These are phyloP conservation scores for Agrilus mali DNA, from an alignment of 2,888 invertebrate species.

Conservation along the genomic window DNA sequence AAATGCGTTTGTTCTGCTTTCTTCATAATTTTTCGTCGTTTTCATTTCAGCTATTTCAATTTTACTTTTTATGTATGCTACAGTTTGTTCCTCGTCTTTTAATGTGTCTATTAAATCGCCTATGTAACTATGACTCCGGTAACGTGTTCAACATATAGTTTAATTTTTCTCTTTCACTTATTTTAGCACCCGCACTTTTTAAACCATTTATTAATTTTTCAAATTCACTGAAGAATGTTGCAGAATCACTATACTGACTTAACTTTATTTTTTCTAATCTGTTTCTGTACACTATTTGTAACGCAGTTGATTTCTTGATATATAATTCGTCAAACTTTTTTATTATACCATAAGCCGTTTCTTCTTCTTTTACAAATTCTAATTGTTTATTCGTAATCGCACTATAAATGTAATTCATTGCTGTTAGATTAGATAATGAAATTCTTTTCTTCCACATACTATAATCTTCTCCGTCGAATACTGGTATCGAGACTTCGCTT, in stretches of 20 bases:
- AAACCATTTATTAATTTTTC: too few relatives aligned
- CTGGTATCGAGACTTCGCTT: not conserved
- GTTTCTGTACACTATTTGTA: conserved; percentile 17
- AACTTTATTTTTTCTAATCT: conserved; percentile 15
- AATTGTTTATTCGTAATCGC: conserved; percentile 13
- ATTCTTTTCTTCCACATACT: conserved; percentile 15
- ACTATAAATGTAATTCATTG: conserved; percentile 12
- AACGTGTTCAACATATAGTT: too few relatives aligned
- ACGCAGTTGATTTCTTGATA: conserved; percentile 13
- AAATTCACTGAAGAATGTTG: too few relatives aligned
- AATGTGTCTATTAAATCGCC: too few relatives aligned
- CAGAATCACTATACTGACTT: not conserved
- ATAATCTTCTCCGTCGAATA: conserved; percentile 12
- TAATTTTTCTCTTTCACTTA: not conserved
- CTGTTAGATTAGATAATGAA: conserved; percentile 12
- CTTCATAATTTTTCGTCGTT: too few relatives aligned
- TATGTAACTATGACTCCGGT: too few relatives aligned
- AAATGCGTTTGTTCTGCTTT: too few relatives aligned
- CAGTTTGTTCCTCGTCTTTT: too few relatives aligned
- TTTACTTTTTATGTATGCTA: too few relatives aligned
- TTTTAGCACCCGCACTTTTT: too few relatives aligned
- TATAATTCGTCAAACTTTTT: conserved; percentile 16
- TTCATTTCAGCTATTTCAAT: too few relatives aligned
- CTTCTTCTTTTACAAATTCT: conserved; percentile 11
- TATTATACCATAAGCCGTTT: conserved; percentile 14